Evolutionary conservation across 53 echinoderm and acorn worm species (phyloP), one percentile per base, ranked within the genome.

Genomic region (Mesocentrotus franciscanus): DNA sequence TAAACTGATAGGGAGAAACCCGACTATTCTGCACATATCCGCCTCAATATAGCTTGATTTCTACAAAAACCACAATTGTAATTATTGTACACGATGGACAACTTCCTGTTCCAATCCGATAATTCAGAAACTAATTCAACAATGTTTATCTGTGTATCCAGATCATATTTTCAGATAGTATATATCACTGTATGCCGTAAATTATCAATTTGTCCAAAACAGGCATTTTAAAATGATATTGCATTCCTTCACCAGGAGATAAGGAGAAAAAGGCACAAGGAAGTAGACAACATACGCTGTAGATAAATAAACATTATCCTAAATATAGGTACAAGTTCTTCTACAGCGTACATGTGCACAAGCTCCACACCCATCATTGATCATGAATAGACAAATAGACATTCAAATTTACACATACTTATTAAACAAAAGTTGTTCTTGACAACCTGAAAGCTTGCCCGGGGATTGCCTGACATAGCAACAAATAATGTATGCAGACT

Each of bases 121-220:
- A 87, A 27, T 9, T 87, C 9, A 29, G 57, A 87, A 87, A 58
- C 4, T 57, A 87, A 87, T 58, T 87, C 34, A 42, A 42, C 81
- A 87, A 84, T 84, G 84, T 58, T 87, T 87, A 87, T 87, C 87
- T 87, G 58, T 22, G 10, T 87, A 17, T 56, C 58, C 87, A 87
- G 58, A 58, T 10, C n/a, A n/a, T 78, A 33, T 24, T 85, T n/a
- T 87, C 4, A 56, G 26, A 55, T 84, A 49, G 13, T 22, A 49
- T 18, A 14, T 57, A 57, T 85, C 79, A 35, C 18, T 39, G 17
- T 39, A 20, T 81, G 18, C 4, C 34, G 81, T 59, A 87, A n/a
- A 58, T 57, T 13, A 87, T 57, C 87, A 24, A 57, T 56, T 58
- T 58, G 22, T 49, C 49, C 1, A 1, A 84, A 84, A 87, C 18